Percentiles rank a stretch among this genome's conserved stretches.
Evolutionary conservation across 2,888 invertebrate species (phyloP).

Genomic region (Antitype chi): DNA sequence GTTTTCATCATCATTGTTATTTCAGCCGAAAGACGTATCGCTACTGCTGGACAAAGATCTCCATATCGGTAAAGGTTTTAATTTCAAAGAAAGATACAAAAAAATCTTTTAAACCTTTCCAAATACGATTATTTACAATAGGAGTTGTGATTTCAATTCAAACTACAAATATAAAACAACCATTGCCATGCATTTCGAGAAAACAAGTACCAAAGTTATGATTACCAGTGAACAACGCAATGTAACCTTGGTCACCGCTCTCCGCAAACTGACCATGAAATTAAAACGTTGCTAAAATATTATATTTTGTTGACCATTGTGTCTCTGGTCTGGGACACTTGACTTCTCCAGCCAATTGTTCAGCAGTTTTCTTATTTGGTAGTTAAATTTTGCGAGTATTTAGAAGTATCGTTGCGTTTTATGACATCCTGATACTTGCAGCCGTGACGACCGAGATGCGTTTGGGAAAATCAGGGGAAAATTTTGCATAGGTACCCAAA

Average conservation of each 20-base stretch:
- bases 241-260: constrained; percentile 61
- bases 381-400: constrained; percentile 1
- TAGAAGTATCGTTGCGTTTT: too few species aligned
- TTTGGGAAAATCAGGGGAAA: constrained; percentile 1
- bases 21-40: neutral
- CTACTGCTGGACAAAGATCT: neutral
- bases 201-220: constrained; percentile 53
- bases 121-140: neutral
- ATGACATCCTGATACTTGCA: constrained; percentile 34
- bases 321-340: constrained; percentile 36
- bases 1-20: neutral
- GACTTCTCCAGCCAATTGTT: constrained; percentile 20
- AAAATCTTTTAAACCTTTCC: neutral
- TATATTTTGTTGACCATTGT: constrained; percentile 55
- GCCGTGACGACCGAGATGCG: neutral
- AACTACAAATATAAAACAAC: neutral
- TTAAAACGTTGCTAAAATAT: constrained; percentile 56
- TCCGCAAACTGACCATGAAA: constrained; percentile 67
- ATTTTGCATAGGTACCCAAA: neutral
- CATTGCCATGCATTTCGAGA: constrained; percentile 42
- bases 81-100: too few species aligned
- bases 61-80: too few species aligned
- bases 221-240: constrained; percentile 57
- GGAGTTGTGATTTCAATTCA: neutral
- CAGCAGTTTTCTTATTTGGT: constrained; percentile 4